These are phyloP conservation scores for Vanacampus margaritifer DNA, from an alignment of 2,113 vertebrate species.

Conservation along the genomic window DNA sequence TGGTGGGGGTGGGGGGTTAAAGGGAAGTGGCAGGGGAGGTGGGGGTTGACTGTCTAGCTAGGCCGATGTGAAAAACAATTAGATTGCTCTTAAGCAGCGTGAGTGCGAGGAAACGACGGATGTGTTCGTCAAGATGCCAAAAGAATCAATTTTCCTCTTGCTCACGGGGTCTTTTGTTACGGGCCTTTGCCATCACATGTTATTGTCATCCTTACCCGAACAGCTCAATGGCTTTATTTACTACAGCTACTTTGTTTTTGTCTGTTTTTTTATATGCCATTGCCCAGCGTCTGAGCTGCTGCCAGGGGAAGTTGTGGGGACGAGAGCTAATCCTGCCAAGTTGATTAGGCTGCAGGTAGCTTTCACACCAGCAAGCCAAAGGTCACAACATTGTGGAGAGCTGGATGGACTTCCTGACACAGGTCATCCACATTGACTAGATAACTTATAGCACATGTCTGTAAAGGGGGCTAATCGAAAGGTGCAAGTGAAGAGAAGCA, in stretches of 20 bases:
- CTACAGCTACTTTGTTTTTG: constrained; percentile 53
- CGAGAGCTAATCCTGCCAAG: constrained; percentile 67
- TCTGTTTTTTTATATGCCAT: constrained; percentile 48
- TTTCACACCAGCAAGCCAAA: constrained; percentile 59
- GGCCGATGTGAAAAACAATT: constrained; percentile 62
- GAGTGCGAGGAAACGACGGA: constrained; percentile 52
- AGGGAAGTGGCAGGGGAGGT: neutral
- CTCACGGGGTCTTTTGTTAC: constrained; percentile 52
- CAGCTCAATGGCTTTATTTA: constrained; percentile 55
- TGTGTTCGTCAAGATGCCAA: constrained; percentile 59
- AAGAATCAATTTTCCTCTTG: constrained; percentile 55
- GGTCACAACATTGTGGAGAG: constrained; percentile 60
- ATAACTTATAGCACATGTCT: constrained; percentile 60
- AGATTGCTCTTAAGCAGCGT: constrained; percentile 46
- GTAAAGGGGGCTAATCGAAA: constrained; percentile 67
- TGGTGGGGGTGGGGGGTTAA: neutral
- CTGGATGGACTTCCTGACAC: constrained; percentile 67
- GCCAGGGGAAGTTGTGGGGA: constrained; percentile 61
- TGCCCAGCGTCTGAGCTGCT: constrained; percentile 40
- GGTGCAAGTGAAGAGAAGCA: constrained; percentile 53
- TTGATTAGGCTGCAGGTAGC: constrained; percentile 71
- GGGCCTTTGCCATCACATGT: constrained; percentile 59
- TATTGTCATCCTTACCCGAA: constrained; percentile 52
- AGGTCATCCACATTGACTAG: constrained; percentile 60
- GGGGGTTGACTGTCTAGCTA: constrained; percentile 48